A percentile compares a stretch with the other conserved stretches of the same genome.
Evolutionary conservation across 2,113 vertebrate species (phyloP).

Genomic region (Boleophthalmus pectinirostris): DNA sequence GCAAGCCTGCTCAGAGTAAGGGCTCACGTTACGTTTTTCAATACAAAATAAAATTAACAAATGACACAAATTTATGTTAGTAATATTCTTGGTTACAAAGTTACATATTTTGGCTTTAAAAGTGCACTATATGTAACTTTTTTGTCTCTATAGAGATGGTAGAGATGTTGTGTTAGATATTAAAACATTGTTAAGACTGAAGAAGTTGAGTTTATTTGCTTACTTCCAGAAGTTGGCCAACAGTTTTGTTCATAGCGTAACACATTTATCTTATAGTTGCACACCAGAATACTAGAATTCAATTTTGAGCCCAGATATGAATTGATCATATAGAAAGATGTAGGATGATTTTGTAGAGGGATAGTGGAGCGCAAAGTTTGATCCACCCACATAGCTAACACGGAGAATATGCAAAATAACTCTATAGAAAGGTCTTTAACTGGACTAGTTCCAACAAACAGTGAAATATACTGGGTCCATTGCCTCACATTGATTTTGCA

Average conservation of each 20-base stretch:
- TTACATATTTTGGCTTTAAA: too few relatives aligned
- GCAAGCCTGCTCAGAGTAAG: too few relatives aligned
- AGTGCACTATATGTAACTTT: too few relatives aligned
- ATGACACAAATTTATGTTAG: too few relatives aligned
- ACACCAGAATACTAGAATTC: not conserved
- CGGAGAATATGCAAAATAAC: not conserved
- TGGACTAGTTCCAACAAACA: not conserved
- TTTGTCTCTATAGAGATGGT: too few relatives aligned
- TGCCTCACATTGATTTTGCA: not conserved
- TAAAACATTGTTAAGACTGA: too few relatives aligned
- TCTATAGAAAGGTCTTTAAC: not conserved
- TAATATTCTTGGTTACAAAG: too few relatives aligned
- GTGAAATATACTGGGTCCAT: not conserved
- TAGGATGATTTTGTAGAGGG: not conserved
- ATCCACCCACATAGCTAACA: not conserved
- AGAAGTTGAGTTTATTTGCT: not conserved
- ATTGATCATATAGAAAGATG: not conserved
- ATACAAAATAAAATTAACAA: too few relatives aligned
- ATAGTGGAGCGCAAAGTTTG: not conserved
- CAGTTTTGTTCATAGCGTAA: not conserved
- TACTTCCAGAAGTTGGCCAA: not conserved
- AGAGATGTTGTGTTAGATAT: too few relatives aligned
- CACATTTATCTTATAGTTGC: not conserved
- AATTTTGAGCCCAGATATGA: not conserved
- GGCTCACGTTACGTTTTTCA: too few relatives aligned